phyloP scores from a whole-genome alignment of 2,888 invertebrate genomes.

The Acrobeloides nanus region DNA sequence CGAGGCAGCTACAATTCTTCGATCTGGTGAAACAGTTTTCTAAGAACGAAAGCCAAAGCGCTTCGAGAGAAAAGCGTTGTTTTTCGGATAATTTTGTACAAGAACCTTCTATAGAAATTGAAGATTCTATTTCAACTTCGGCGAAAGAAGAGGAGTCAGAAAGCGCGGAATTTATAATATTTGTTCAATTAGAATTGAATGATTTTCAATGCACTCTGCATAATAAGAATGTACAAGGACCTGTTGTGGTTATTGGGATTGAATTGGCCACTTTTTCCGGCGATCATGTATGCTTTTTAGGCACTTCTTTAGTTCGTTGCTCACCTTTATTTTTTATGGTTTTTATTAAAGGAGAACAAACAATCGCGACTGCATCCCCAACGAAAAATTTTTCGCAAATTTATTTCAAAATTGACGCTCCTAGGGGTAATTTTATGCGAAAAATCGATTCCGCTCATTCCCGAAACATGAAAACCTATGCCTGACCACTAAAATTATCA shows the following conservation, averaged over 20 bases:
- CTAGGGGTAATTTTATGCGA: too few species aligned
- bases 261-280: conserved; percentile 20
- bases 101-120: not conserved
- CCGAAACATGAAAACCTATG: too few species aligned
- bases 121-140: too few species aligned
- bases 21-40: conserved; percentile 2
- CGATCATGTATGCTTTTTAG: conserved; percentile 19
- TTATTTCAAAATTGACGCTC: too few species aligned
- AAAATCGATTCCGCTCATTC: too few species aligned
- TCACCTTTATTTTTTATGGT: too few species aligned
- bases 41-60: not conserved
- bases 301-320: conserved; percentile 4
- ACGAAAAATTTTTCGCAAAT: conserved; percentile 4
- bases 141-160: conserved; percentile 1
- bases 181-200: conserved; percentile 21
- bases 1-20: not conserved
- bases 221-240: conserved; percentile 8
- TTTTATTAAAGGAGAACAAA: too few species aligned
- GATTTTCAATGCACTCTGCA: conserved; percentile 19
- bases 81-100: not conserved
- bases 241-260: conserved; percentile 21
- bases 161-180: conserved; percentile 2
- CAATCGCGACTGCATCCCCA: too few species aligned
- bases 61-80: not conserved
- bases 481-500: too few species aligned